Base-by-base conservation (phyloP, 2,797 vertebrate species). In the Muscicapa comitata region DNA sequence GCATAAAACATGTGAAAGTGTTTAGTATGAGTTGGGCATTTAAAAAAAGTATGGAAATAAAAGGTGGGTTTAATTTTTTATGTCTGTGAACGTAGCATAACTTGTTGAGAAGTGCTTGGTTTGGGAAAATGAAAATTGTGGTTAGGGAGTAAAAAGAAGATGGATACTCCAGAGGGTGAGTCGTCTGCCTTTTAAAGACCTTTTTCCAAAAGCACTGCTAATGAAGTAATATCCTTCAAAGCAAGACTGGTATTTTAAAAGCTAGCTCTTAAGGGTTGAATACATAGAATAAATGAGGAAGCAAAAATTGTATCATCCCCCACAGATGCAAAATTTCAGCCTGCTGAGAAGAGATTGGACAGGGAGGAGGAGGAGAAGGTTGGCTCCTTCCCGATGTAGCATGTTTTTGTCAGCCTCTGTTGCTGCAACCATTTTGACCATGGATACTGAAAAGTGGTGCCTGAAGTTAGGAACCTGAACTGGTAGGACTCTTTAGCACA, bases 201-300 rank as follows among this genome's bases (percentile, higher is more conserved):
- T 93, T 91, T 76, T 70, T 86, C 78, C 76, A 92, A 83, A 93
- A 94, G 91, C 48, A 48, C 72, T 81, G 82, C 58, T 93, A 91
- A 93, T 94, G 79, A 91, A 94, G 82, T 91, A 77, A 75, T 83
- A 86, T 75, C 78, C 79, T 95, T 96, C 91, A 94, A 95, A 97
- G 93, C 82, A 89, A 70, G 76, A 73, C 84, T 83, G 82, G 75
- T 91, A 42, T 89, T 94, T 83, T 86, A 74, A 95, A 81, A 93
- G 88, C 77, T 86, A 57, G n/a, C 55, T 93, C 91, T 93, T 86
- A 89, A 80, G 86, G 42, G 65, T 63, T 87, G 88, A 87, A 92
- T 94, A 38, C 75, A 55, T 86, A 83, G 61, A 85, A 94, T 91
- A 95, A 95, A 94, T 73, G 80, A 94, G 84, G 90, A 95, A 94